Evolutionary conservation across 2,888 invertebrate species (phyloP).

Genomic region (Hemaris fuciformis): DNA sequence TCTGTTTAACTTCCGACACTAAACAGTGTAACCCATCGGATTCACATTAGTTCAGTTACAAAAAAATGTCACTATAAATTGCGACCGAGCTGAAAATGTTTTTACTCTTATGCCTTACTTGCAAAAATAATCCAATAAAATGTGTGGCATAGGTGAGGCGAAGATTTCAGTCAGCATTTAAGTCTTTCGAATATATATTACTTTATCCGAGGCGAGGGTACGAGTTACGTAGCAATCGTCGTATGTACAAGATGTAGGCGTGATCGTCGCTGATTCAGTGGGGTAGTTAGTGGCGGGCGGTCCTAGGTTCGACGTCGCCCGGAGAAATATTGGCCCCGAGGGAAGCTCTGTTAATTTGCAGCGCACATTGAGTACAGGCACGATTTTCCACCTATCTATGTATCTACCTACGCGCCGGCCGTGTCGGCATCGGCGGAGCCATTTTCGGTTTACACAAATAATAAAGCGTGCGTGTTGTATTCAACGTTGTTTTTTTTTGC

Average conservation of each 20-base stretch:
- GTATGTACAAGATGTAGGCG: constrained; percentile 80
- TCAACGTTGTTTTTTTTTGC: background rate
- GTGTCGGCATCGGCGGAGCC: constrained; percentile 46
- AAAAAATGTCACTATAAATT: background rate
- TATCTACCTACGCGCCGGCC: constrained; percentile 30
- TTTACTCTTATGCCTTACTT: constrained; percentile 23
- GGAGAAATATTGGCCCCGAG: constrained; percentile 77
- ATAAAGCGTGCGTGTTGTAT: constrained; percentile 11
- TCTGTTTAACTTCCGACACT: constrained; percentile 9
- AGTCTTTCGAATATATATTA: constrained; percentile 64
- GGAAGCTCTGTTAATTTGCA: constrained; percentile 78
- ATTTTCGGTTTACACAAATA: constrained; percentile 38
- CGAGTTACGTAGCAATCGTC: constrained; percentile 73
- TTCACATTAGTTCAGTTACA: background rate
- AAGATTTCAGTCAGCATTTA: constrained; percentile 63
- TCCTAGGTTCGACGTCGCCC: constrained; percentile 73
- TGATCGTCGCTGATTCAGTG: constrained; percentile 80
- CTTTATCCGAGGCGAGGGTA: constrained; percentile 69
- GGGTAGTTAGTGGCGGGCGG: constrained; percentile 78
- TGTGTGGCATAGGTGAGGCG: constrained; percentile 38
- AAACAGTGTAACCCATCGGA: background rate
- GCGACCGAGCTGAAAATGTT: constrained; percentile 9
- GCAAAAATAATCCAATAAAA: constrained; percentile 30
- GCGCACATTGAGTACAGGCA: constrained; percentile 66
- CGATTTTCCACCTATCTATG: constrained; percentile 69